phyloP scores from a whole-genome alignment of 53 echinoderm and acorn worm species.

The Stichopus horrens region DNA sequence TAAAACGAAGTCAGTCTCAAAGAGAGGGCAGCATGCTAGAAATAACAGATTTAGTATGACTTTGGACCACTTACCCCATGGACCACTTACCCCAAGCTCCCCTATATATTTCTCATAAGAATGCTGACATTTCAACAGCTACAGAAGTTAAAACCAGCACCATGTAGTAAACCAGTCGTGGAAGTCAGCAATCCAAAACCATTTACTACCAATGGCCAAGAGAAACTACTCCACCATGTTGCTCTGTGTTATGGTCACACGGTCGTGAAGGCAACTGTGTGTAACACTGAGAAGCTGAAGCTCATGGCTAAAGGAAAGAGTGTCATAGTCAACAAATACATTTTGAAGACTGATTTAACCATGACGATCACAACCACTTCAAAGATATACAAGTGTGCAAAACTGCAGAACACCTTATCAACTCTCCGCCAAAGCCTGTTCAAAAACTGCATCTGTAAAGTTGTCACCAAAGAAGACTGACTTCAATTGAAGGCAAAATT shows the following conservation, averaged over 20 bases:
- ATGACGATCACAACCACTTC: not conserved
- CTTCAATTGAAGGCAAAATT: conserved; percentile 1
- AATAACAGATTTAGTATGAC: too few relatives aligned
- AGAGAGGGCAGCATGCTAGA: too few relatives aligned
- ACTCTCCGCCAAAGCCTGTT: not conserved
- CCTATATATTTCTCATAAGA: too few relatives aligned
- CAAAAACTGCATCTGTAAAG: not conserved
- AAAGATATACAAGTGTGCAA: conserved; percentile 1
- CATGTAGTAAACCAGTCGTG: not conserved
- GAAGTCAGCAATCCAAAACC: not conserved
- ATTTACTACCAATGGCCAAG: conserved; percentile 3
- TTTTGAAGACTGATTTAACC: not conserved
- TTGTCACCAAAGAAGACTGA: not conserved
- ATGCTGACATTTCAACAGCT: not conserved
- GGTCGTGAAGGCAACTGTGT: not conserved
- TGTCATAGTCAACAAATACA: not conserved
- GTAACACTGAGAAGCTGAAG: not conserved
- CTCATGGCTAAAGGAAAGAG: not conserved
- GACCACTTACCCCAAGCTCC: too few relatives aligned
- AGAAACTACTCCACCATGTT: not conserved
- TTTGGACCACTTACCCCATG: too few relatives aligned
- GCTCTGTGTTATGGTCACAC: not conserved
- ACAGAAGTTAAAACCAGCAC: not conserved
- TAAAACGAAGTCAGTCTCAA: too few relatives aligned
- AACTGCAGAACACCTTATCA: conserved; percentile 7